A percentile compares a stretch with the other conserved stretches of the same genome.
phyloP scores from a whole-genome alignment of 2,113 vertebrate genomes.

The Corvus hawaiiensis region DNA sequence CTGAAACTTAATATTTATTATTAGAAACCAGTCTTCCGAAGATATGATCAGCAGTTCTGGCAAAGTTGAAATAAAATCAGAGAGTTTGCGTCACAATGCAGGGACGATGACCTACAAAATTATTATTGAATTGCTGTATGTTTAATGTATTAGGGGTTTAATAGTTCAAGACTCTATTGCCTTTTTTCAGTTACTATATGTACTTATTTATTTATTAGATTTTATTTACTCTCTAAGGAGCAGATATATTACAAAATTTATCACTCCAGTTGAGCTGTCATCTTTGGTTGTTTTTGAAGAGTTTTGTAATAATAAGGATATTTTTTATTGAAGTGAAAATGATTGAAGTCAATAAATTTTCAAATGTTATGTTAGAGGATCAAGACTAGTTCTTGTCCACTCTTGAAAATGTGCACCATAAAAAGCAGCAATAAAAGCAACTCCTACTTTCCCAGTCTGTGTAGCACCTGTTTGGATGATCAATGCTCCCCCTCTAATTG shows the following conservation, averaged over 20 bases:
- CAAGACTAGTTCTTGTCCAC: not conserved
- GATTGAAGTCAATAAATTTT: not conserved
- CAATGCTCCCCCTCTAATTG: not conserved
- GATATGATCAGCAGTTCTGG: rapidly evolving
- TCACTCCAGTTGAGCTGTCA: not conserved
- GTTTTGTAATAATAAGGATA: not conserved
- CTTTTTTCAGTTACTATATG: not conserved
- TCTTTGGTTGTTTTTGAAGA: not conserved
- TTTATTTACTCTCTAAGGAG: not conserved
- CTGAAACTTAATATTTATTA: not conserved
- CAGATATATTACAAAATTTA: not conserved
- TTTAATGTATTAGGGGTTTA: not conserved
- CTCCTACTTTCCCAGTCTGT: not conserved
- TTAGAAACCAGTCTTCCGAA: not conserved
- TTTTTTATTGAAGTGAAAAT: not conserved
- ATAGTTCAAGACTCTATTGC: not conserved
- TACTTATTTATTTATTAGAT: not conserved
- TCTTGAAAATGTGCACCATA: not conserved
- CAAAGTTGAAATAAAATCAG: not conserved
- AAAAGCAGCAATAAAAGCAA: not conserved
- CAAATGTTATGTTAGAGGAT: not conserved
- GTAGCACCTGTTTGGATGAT: not conserved
- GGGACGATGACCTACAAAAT: not conserved
- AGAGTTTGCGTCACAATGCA: not conserved
- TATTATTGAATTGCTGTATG: not conserved